These are phyloP conservation scores for Choloepus hoffmanni DNA, from an alignment of 2,113 vertebrate genomes.

Conservation along the genomic window DNA sequence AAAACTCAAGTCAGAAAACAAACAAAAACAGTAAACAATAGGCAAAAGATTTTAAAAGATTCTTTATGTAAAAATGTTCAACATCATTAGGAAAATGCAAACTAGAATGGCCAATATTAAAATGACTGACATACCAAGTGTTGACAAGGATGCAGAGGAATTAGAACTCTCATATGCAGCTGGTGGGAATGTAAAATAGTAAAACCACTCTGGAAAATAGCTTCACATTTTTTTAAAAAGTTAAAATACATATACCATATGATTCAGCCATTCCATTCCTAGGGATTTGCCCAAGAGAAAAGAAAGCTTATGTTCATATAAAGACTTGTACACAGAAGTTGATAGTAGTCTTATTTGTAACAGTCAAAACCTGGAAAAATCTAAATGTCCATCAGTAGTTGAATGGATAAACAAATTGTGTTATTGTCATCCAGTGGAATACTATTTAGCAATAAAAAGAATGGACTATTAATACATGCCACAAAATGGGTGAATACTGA, in stretches of 20 bases:
- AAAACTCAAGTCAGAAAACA: neutral
- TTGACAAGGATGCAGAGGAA: neutral
- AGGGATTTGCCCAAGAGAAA: neutral
- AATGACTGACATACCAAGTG: neutral
- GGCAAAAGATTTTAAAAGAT: neutral
- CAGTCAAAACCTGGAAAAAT: neutral
- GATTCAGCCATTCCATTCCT: neutral
- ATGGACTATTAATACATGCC: neutral
- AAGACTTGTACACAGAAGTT: neutral
- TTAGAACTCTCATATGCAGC: neutral
- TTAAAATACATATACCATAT: neutral
- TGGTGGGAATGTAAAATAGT: neutral
- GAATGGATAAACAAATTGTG: neutral
- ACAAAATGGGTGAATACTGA: neutral
- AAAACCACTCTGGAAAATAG: neutral
- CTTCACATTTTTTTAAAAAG: neutral
- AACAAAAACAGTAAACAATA: neutral
- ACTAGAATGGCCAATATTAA: neutral
- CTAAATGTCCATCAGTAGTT: neutral
- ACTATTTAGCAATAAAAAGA: neutral
- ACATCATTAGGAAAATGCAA: constrained; percentile 15
- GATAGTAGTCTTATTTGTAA: neutral
- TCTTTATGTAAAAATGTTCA: neutral
- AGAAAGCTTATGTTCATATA: neutral
- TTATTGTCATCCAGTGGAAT: neutral